Evolutionary conservation across 2,888 invertebrate genomes (phyloP).

Genomic region (Gibbula magus): DNA sequence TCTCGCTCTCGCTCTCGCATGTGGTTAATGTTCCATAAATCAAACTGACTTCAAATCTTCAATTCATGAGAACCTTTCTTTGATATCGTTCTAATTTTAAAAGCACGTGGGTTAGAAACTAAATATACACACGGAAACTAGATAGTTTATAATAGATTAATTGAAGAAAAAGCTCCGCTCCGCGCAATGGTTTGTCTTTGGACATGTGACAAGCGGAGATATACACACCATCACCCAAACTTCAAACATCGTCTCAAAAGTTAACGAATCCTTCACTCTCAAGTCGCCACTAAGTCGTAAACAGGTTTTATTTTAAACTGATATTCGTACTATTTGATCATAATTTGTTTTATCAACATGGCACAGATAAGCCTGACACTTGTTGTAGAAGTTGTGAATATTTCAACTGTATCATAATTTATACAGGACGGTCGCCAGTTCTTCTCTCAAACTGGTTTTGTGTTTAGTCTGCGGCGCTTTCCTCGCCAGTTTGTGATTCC

Average conservation of each 20-base stretch:
- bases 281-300: slow-evolving; percentile 10
- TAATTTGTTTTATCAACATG: slow-evolving; percentile 22
- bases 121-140: slow-evolving; percentile 5
- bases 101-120: not conserved
- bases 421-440: not conserved
- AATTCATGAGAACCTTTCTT: too few species aligned
- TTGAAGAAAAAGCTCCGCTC: not conserved
- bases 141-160: slow-evolving; percentile 1
- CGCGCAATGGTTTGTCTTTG: not conserved
- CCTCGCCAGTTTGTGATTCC: not conserved
- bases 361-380: slow-evolving; percentile 16
- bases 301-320: slow-evolving; percentile 16
- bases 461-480: slow-evolving; percentile 14
- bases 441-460: not conserved
- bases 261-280: not conserved
- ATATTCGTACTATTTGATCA: slow-evolving; percentile 15
- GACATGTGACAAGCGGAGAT: not conserved
- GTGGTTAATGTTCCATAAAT: too few species aligned
- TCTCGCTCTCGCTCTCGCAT: too few species aligned
- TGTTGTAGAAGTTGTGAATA: slow-evolving; percentile 18
- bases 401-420: slow-evolving; percentile 18
- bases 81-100: not conserved
- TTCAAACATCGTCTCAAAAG: not conserved
- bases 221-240: not conserved
- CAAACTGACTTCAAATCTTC: too few species aligned